These are phyloP conservation scores for Epistrophella euchroma DNA, from an alignment of 2,888 invertebrate genomes.

Conservation along the genomic window DNA sequence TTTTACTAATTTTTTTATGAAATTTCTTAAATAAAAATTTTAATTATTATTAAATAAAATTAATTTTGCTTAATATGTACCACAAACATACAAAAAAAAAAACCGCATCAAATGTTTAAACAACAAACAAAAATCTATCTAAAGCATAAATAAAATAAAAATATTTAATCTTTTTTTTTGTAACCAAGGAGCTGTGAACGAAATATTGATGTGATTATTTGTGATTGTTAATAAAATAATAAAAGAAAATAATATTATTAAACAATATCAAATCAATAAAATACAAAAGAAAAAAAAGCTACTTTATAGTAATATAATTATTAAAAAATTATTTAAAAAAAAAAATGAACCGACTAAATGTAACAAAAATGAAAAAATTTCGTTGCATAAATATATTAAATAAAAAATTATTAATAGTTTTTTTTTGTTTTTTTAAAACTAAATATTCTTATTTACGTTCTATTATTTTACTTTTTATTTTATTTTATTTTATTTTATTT, in stretches of 20 bases:
- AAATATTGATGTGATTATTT: constrained; percentile 84
- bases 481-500: constrained; percentile 15
- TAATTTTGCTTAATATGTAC: constrained; percentile 13
- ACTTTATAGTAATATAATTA: constrained; percentile 16
- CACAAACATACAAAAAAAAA: constrained; percentile 28
- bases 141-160: constrained; percentile 63
- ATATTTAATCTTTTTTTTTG: constrained; percentile 77
- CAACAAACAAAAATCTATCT: constrained; percentile 63
- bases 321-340: constrained; percentile 14
- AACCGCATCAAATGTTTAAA: constrained; percentile 65
- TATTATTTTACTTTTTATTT: constrained; percentile 32
- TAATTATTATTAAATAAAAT: background rate
- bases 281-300: constrained; percentile 22
- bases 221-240: constrained; percentile 82
- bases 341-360: constrained; percentile 53
- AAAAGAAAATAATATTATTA: constrained; percentile 55
- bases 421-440: constrained; percentile 45
- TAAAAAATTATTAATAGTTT: constrained; percentile 34
- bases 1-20: background rate
- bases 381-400: constrained; percentile 50
- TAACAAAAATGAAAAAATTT: constrained; percentile 29
- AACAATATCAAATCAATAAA: constrained; percentile 49
- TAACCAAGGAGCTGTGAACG: constrained; percentile 84
- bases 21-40: constrained; percentile 18
- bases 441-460: constrained; percentile 52